These are phyloP conservation scores for Lanistes nyassanus DNA, from an alignment of 1,140 invertebrate species.

Conservation along the genomic window DNA sequence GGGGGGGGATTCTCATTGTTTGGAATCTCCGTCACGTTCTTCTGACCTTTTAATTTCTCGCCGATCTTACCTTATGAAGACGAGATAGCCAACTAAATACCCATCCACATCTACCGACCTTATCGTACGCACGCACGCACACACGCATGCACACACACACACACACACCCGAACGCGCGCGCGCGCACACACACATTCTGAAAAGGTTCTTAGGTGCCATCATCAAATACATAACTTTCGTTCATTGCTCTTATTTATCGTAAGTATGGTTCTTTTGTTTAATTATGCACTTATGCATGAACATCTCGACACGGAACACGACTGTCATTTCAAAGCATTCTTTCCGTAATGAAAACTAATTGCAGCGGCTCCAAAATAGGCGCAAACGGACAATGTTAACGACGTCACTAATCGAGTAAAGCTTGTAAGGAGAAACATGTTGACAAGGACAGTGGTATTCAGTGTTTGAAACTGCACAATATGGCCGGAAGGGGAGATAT, in stretches of 20 bases:
- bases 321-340: not conserved
- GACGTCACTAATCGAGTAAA: no score
- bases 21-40: no score
- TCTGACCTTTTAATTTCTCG: not conserved
- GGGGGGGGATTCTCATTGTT: no score
- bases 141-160: slow-evolving; percentile 14
- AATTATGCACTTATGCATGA: not conserved
- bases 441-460: no score
- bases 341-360: not conserved
- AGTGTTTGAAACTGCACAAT: no score
- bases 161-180: not conserved
- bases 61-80: not conserved
- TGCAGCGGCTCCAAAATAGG: no score
- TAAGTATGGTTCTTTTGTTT: not conserved
- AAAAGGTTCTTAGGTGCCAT: not conserved
- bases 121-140: not conserved
- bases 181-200: not conserved
- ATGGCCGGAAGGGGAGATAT: no score
- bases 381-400: no score
- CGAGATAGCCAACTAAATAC: not conserved
- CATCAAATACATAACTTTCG: not conserved
- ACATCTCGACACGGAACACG: not conserved
- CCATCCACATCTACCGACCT: not conserved
- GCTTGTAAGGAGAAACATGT: no score
- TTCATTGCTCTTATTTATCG: not conserved